These are phyloP conservation scores for Lethenteron camtschaticum DNA, from an alignment of 2,113 vertebrate genomes.

Conservation along the genomic window DNA sequence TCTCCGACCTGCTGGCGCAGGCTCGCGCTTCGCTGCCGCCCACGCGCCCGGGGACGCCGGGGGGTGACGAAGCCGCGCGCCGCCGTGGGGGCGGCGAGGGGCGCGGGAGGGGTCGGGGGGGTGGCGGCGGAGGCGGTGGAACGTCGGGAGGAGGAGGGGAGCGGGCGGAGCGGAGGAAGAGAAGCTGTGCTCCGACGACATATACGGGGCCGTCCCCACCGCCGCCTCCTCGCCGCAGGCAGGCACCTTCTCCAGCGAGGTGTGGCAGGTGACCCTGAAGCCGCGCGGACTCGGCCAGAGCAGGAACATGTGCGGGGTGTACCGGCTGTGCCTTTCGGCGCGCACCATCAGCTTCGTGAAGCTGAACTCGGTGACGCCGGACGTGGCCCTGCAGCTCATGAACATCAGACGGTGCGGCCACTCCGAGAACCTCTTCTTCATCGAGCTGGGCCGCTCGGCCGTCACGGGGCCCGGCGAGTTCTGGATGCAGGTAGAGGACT, in stretches of 20 bases:
- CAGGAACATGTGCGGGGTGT: constrained; percentile 65
- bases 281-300: constrained; percentile 59
- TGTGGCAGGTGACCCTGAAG: constrained; percentile 71
- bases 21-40: no score
- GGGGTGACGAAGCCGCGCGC: constrained; percentile 26
- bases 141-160: constrained; percentile 22
- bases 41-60: constrained; percentile 23
- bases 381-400: constrained; percentile 61
- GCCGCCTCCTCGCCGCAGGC: constrained; percentile 14
- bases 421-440: constrained; percentile 69
- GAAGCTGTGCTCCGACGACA: constrained; percentile 15
- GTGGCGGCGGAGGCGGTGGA: constrained; percentile 17
- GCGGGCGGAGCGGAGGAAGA: no score
- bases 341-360: constrained; percentile 70
- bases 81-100: constrained; percentile 13
- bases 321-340: constrained; percentile 61
- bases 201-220: constrained; percentile 27
- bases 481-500: constrained; percentile 76
- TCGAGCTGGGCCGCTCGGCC: constrained; percentile 54
- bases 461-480: constrained; percentile 57
- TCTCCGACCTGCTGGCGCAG: constrained; percentile 47
- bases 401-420: constrained; percentile 62
- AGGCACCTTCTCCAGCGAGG: constrained; percentile 56
- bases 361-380: constrained; percentile 51
- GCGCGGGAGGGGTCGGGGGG: constrained; percentile 18